Evolutionary conservation across 2,797 vertebrate genomes (phyloP).

Genomic region (Geotrypetes seraphini): DNA sequence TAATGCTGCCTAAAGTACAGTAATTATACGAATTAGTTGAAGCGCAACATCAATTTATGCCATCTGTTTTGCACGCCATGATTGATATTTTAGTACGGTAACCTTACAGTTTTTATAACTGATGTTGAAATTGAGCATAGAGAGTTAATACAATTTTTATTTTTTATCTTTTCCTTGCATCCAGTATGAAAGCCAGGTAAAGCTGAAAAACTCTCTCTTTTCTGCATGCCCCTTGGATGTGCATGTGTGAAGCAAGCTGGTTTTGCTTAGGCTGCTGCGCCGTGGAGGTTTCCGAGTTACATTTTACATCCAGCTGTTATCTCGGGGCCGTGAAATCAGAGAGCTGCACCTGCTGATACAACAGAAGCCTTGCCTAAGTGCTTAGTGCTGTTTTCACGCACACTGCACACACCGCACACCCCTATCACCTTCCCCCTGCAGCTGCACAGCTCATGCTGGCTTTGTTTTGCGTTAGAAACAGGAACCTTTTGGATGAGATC

Average conservation of each 20-base stretch:
- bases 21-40: no score
- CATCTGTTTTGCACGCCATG: no score
- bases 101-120: no score
- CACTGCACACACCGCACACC: constrained; percentile 6
- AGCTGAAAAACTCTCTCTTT: constrained; percentile 21
- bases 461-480: constrained; percentile 4
- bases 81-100: no score
- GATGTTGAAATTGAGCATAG: no score
- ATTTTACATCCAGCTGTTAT: constrained; percentile 7
- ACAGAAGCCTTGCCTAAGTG: constrained; percentile 11
- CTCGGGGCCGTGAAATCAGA: constrained; percentile 5
- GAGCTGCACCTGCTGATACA: constrained; percentile 5
- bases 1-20: no score
- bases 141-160: no score
- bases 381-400: constrained; percentile 17
- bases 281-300: constrained; percentile 9
- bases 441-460: constrained; percentile 14
- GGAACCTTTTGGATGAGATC: not conserved
- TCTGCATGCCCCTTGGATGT: constrained; percentile 41
- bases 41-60: no score
- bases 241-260: constrained; percentile 48
- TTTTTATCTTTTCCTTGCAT: constrained; percentile 36
- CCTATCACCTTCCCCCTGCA: constrained; percentile 1
- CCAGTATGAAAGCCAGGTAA: constrained; percentile 89
- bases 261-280: constrained; percentile 8